phyloP scores from a whole-genome alignment of 2,888 invertebrate species.

The Polydrusus tereticollis region DNA sequence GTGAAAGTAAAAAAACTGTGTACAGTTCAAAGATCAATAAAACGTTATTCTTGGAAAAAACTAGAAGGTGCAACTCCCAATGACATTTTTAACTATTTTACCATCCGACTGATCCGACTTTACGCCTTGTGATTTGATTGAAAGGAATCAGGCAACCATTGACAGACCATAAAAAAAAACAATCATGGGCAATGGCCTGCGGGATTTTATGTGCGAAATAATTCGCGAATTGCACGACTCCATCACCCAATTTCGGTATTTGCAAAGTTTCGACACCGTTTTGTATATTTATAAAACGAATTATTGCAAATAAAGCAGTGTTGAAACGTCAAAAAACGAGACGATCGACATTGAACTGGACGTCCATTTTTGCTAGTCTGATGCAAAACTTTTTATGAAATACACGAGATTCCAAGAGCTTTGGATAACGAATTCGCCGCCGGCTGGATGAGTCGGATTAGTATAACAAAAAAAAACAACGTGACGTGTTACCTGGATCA shows the following conservation, averaged over 20 bases:
- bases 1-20: slow-evolving; percentile 36
- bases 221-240: slow-evolving; percentile 20
- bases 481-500: slow-evolving; percentile 50
- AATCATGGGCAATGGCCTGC: slow-evolving; percentile 24
- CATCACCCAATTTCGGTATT: slow-evolving; percentile 11
- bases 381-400: slow-evolving; percentile 24
- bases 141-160: slow-evolving; percentile 23
- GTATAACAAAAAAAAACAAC: slow-evolving; percentile 41
- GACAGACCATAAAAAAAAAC: slow-evolving; percentile 7
- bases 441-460: slow-evolving; percentile 28
- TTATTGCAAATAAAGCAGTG: slow-evolving; percentile 24
- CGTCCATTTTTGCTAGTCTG: slow-evolving; percentile 31
- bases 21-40: slow-evolving; percentile 38
- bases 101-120: slow-evolving; percentile 10
- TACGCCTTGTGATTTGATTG: slow-evolving; percentile 4
- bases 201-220: slow-evolving; percentile 12
- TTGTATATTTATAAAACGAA: slow-evolving; percentile 18
- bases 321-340: slow-evolving; percentile 33
- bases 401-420: not conserved
- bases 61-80: slow-evolving; percentile 19
- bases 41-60: slow-evolving; percentile 28
- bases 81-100: slow-evolving; percentile 24
- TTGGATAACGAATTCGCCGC: not conserved
- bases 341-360: slow-evolving; percentile 29
- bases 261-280: slow-evolving; percentile 24